Percentiles rank a stretch among this genome's conserved stretches.
phyloP scores from a whole-genome alignment of 1,140 invertebrate genomes.

The Lasaia peninsularis region DNA sequence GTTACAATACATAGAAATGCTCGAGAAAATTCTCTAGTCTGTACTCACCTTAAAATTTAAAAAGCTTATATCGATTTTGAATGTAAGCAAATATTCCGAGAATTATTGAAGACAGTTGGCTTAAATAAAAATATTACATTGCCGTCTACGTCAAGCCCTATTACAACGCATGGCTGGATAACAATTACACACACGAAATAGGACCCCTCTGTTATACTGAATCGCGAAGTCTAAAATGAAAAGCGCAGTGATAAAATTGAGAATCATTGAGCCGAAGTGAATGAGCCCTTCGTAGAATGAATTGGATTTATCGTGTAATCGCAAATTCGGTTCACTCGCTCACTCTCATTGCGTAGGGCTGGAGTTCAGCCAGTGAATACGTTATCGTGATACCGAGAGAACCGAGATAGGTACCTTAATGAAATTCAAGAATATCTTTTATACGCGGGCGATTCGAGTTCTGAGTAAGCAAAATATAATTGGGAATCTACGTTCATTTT shows the following conservation, averaged over 20 bases:
- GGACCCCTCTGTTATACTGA: neutral
- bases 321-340: constrained; percentile 51
- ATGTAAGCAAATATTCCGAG: too few species aligned
- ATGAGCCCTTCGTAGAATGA: constrained; percentile 41
- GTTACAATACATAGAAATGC: too few species aligned
- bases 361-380: constrained; percentile 40
- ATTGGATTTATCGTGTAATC: constrained; percentile 63
- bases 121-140: too few species aligned
- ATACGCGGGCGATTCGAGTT: neutral
- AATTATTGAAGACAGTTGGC: too few species aligned
- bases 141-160: neutral
- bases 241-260: constrained; percentile 20
- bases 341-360: constrained; percentile 44
- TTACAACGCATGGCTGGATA: neutral
- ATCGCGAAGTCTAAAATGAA: constrained; percentile 11
- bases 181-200: neutral
- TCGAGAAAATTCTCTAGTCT: too few species aligned
- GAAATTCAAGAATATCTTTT: constrained; percentile 17
- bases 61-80: too few species aligned
- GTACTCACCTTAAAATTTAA: too few species aligned
- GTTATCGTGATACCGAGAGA: constrained; percentile 32
- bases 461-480: neutral
- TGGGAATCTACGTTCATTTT: neutral
- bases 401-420: constrained; percentile 16
- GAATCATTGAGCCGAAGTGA: constrained; percentile 19